phyloP scores from a whole-genome alignment of 2,113 vertebrate species.

The Petromus typicus region DNA sequence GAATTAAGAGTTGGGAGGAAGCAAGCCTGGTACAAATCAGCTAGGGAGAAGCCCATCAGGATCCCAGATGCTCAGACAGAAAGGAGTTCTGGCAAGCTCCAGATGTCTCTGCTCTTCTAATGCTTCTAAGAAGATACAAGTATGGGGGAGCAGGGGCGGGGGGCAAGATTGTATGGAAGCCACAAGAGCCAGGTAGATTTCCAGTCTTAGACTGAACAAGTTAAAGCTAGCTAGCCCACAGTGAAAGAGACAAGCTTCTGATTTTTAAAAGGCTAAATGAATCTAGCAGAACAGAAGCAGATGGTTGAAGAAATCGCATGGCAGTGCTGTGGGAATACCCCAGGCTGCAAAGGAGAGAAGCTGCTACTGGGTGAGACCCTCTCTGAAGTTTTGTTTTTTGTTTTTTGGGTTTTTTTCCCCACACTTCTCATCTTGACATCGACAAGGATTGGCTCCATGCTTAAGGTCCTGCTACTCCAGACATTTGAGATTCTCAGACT shows the following conservation, averaged over 20 bases:
- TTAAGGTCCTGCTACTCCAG: neutral
- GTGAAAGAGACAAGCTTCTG: neutral
- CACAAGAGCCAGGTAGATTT: neutral
- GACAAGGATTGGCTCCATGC: neutral
- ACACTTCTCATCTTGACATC: neutral
- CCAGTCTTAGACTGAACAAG: neutral
- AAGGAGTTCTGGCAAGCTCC: conserved; percentile 29
- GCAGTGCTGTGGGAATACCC: neutral
- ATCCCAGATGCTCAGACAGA: conserved; percentile 69
- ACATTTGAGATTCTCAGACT: neutral
- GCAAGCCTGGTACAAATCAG: neutral
- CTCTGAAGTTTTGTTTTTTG: neutral
- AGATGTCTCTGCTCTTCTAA: conserved; percentile 32
- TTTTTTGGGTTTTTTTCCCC: neutral
- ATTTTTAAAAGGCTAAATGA: conserved; percentile 26
- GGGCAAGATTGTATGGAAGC: neutral
- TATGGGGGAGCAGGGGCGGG: neutral
- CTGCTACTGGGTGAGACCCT: neutral
- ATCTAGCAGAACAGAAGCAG: neutral
- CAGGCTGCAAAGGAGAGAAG: neutral
- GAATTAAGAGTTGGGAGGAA: conserved; percentile 36
- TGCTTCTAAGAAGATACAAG: neutral
- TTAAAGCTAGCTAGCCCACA: neutral
- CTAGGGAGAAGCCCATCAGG: conserved; percentile 51
- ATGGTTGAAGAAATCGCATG: neutral